Base-by-base conservation (phyloP, 2,797 vertebrate genomes). In the Sphenodon punctatus region DNA sequence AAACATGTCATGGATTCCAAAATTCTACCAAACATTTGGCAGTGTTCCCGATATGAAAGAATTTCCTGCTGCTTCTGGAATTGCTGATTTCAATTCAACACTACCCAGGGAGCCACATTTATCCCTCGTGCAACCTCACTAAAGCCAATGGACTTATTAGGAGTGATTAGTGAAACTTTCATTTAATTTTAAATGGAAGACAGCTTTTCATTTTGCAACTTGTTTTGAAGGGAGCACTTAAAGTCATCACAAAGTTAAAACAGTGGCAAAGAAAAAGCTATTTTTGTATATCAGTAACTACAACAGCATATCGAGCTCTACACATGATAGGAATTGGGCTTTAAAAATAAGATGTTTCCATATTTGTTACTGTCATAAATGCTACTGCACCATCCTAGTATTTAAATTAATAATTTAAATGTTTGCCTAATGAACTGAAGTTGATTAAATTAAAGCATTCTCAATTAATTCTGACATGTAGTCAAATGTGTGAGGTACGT, bases 371-470 rank as follows among this genome's bases (percentile, higher is more conserved):
- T 88, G 90, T 84, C 90, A 90, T 94, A 94, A 95, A 95, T 75
- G 87, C 84, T 95, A 93, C 96, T 95, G 94, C 95, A 95, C 92
- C 94, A 94, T 82, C 77, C 89, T 75, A 94, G 89, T 92, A 95
- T 93, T 95, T 95, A 94, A 96, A 95, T 95, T 95, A 96, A 95
- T 96, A 95, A 96, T 96, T 94, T 95, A 95, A 95, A 87, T 95
- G 94, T 96, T 95, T 95, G 93, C 90, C 91, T 95, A 96, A 96
- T 96, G 95, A 96, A 95, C 94, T 94, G 92, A 93, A 96, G 92
- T 94, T 95, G 93, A 96, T 96, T 96, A 89, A 82, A 95, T 96
- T 95, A 96, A 91, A 79, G 67, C 88, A 95, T 94, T 95, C 94
- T 94, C 95, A 95, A 95, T 96, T 96, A 95, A 94, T 95, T 95